Base-by-base conservation (phyloP, 2,113 vertebrate genomes). In the Pantherophis guttatus region DNA sequence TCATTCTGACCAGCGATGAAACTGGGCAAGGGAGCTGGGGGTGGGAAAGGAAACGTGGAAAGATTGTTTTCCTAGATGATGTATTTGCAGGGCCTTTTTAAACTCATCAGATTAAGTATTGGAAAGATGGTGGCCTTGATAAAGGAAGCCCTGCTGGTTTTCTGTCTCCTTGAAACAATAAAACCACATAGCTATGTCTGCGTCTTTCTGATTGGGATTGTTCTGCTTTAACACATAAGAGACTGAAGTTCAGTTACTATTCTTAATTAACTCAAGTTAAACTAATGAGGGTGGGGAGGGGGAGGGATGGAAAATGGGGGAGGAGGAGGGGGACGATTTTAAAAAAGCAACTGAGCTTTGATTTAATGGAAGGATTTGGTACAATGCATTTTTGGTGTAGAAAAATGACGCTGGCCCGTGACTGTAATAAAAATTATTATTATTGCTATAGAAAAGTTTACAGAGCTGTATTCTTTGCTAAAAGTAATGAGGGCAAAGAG, bases 81-180 rank as follows among this genome's bases (percentile, higher is more conserved):
- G 90, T 95, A 95, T 96, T 96, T 95, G 23, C 1, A 0, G 93
- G 94, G 96, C 90, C 95, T 97, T 97, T 97, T 98, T 95, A 98
- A 98, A 95, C 97, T 96, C 95, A 95, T 95, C 96, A 98, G 95
- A 97, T 96, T 97, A 97, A 97, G 96, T 97, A 98, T 95, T 97
- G 97, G 95, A 97, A 98, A 98, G 97, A 98, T 98, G 97, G 97
- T 98, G 97, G 96, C 97, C 97, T 97, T 98, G 98, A 98, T 98
- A 98, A 98, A 95, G 91, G 97, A 96, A 97, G 97, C 97, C 98
- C 98, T 97, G 98, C 98, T 98, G 98, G 91, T 96, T 97, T 97
- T 95, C 98, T 98, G 98, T 98, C 98, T 98, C 98, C 97, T 94
- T 86, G 93, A 97, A 97, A 98, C 98, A 98, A 98, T 98, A 96